phyloP scores from a whole-genome alignment of 2,888 invertebrate genomes.

The Drosophila mettleri region DNA sequence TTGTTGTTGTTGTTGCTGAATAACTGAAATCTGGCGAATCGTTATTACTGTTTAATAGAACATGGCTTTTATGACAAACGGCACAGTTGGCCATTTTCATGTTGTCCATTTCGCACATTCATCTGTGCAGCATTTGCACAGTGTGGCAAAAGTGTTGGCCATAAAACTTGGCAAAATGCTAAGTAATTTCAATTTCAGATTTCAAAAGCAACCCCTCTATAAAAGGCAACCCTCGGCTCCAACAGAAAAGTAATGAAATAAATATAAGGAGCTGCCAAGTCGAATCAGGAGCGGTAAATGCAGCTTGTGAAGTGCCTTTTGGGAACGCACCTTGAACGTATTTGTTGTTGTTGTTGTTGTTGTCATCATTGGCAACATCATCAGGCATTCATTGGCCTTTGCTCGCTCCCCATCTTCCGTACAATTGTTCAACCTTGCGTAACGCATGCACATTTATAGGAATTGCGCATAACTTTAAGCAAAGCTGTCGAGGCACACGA shows the following conservation, averaged over 20 bases:
- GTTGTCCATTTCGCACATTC: constrained; percentile 50
- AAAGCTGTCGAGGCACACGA: constrained; percentile 46
- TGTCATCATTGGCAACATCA: constrained; percentile 53
- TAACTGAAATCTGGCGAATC: constrained; percentile 43
- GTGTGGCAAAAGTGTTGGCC: constrained; percentile 27
- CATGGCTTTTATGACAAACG: constrained; percentile 65
- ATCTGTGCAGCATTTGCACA: constrained; percentile 23
- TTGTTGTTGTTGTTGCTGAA: constrained; percentile 16
- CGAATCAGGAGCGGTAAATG: constrained; percentile 59
- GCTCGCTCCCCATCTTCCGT: constrained; percentile 2
- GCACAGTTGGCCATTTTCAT: constrained; percentile 34
- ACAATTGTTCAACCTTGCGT: constrained; percentile 78
- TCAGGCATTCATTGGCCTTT: constrained; percentile 65
- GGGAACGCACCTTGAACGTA: constrained; percentile 15
- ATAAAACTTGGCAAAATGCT: constrained; percentile 69
- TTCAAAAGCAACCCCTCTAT: constrained; percentile 61
- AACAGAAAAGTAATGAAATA: constrained; percentile 24
- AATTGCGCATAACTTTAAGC: constrained; percentile 81
- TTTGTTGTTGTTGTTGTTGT: background rate
- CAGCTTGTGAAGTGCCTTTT: constrained; percentile 52
- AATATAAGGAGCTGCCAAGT: constrained; percentile 40
- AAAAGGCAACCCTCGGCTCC: constrained; percentile 26
- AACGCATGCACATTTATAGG: constrained; percentile 81
- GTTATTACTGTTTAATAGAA: constrained; percentile 76
- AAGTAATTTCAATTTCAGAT: constrained; percentile 82